Base-by-base conservation (phyloP, 2,797 vertebrate species). In the Anguilla pacifica region DNA sequence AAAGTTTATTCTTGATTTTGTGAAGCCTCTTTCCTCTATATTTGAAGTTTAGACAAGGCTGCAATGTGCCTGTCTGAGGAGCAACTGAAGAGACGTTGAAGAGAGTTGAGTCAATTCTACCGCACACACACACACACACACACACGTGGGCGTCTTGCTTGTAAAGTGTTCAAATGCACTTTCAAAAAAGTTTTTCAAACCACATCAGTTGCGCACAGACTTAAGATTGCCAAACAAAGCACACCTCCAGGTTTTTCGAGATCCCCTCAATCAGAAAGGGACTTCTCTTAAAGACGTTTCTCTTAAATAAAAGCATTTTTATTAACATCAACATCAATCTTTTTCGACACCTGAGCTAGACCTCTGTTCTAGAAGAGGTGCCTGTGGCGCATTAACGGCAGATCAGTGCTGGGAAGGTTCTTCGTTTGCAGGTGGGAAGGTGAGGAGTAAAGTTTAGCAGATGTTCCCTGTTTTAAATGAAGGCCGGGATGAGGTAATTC, bases 121-220 rank as follows among this genome's bases (percentile, higher is more conserved):
- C 19, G 46, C 39, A 43, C 86, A 89, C 67, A 89, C 90, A 88
- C 93, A 92, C 91, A 88, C 86, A 89, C 77, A 61, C 25, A 89
- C 90, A 88, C 93, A 92, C 91, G 94, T 95, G 93, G 93, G 94
- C 93, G 94, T 94, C 93, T 93, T 89, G 91, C 94, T 94, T 94
- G 93, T 93, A 93, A 94, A 94, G 94, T 95, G 93, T 95, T 95
- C 94, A 95, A 94, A 96, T 94, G 89, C 70, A 87, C 93, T 94
- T 95, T 95, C 93, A 91, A 93, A 93, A 94, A 95, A 94, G 92
- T 96, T 95, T 95, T 92, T 94, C 89, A 94, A 94, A 94, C 92
- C 92, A 93, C 94, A 93, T 95, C 93, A 95, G 94, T 93, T 85
- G 92, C 92, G 91, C 92, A 88, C 88, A 93, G 94, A 94, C 93